Evolutionary conservation across 2,797 vertebrate genomes (phyloP).

Genomic region (Onychomys leucogaster): DNA sequence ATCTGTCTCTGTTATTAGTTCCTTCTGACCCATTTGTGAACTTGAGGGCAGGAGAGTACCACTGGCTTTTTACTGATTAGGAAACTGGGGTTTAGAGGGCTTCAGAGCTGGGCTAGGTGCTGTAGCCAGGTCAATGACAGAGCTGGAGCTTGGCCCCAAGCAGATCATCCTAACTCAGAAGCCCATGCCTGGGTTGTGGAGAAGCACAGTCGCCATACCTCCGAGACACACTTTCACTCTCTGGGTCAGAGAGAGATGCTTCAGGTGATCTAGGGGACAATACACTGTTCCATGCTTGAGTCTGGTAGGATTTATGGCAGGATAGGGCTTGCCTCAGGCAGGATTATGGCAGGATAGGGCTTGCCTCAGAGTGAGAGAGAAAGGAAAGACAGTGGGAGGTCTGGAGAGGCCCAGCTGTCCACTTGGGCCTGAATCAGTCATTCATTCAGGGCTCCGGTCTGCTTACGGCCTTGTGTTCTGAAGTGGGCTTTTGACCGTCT

Average conservation of each 20-base stretch:
- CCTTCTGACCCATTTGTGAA: neutral
- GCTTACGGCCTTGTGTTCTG: neutral
- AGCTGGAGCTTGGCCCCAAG: neutral
- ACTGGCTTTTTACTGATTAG: neutral
- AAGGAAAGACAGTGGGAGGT: neutral
- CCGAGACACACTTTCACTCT: neutral
- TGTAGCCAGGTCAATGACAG: neutral
- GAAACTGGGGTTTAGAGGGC: neutral
- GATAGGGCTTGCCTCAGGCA: neutral
- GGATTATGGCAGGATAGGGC: too few species aligned
- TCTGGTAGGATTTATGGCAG: neutral
- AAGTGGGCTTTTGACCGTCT: neutral
- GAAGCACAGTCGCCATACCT: neutral
- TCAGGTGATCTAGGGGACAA: neutral
- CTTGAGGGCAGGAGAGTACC: neutral
- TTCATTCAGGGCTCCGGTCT: neutral
- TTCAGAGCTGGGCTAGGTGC: neutral
- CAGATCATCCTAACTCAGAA: neutral
- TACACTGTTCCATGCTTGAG: neutral
- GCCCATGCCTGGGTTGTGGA: neutral
- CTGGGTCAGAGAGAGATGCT: neutral
- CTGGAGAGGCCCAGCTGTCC: neutral
- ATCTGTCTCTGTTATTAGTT: neutral
- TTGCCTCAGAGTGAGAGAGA: neutral
- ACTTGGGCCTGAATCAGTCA: neutral